Base-by-base conservation (phyloP, 2,888 invertebrate species). In the Hedya salicella region DNA sequence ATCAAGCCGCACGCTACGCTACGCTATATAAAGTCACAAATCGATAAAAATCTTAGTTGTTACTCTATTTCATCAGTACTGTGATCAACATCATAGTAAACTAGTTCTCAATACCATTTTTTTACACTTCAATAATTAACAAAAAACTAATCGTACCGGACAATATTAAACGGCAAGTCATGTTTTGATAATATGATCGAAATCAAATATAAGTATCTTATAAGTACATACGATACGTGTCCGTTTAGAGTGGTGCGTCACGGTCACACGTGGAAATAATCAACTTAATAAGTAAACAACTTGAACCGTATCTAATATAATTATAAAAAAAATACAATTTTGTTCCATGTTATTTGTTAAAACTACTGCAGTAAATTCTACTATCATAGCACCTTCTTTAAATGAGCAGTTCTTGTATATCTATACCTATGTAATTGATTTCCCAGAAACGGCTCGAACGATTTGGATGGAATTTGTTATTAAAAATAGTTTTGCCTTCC, bases 101-200 rank as follows among this genome's bases (percentile, higher is more conserved):
- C 19, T 17, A 63, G 30, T 50, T 30, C 25, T 39, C 21, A 57
- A 36, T 17, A 40, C 16, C n/a, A 36, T 52, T 19, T 67, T 60
- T 66, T 39, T 39, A 60, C 40, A 50, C 25, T 44, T 50, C 30
- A 61, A 66, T 62, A 68, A 64, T 54, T 36, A 60, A 42, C 57
- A 64, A 63, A 66, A 67, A 68, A 46, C 57, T 64, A 68, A 68
- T 70, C 68, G 65, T 19, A 19, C n/a, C 25, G 36, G 54, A 71
- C 69, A 69, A 69, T 69, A 17, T 48, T 16, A 40, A 21, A 16
- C 14, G 54, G 65, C 59, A 60, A 65, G 66, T 66, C 66, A 66
- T 66, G 66, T 49, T 32, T 59, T 39, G 36, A 36, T 50, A 59
- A 63, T 49, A 21, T 44, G 48, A 66, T 65, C 36, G 13, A 49